Evolutionary conservation across 1,140 invertebrate genomes (phyloP), one percentile per base, ranked within the genome.

Genomic region (Propsilocerus akamusi): DNA sequence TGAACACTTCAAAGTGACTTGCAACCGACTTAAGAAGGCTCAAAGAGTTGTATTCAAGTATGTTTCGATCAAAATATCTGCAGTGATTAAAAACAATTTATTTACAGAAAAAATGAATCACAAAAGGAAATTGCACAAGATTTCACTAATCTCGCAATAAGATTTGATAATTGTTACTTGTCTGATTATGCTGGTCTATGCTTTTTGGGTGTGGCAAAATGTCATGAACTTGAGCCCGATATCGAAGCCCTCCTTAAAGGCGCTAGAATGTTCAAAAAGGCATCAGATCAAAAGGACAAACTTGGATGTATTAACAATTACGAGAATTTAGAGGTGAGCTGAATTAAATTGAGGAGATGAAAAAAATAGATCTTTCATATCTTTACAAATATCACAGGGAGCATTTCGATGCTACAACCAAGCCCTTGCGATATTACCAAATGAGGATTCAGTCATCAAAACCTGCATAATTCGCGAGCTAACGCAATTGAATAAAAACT

Each of bases 131-230:
- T 2, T 55, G 60, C 47, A 54, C 57, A n/a, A 61, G 64, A 24
- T 65, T 63, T 26, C 53, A 60, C 26, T 54, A 59, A 2, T 51
- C n/a, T 65, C 26, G 61, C 63, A 6, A 54, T 58, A 32, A 58
- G 53, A 25, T 65, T 65, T 24, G 60, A 63, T 47, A 59, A 65
- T 46, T 56, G 56, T 26, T 55, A 57, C n/a, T 59, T 65, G 12
- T 56, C 51, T 32, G 58, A 65, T 49, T 65, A 65, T 46, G 63
- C 63, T 20, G 63, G 56, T 2, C 60, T 65, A 58, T 65, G 63
- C 17, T 61, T 61, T 46, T 55, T 63, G 12, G 63, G 63, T 17
- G 62, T 53, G 26, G 59, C 61, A 32, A 65, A 65, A 41, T 64
- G 63, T 48, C 57, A 64, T 28, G 57, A 58, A 7, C 58, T 47